Evolutionary conservation across 2,888 invertebrate genomes (phyloP), one percentile per base, ranked within the genome.

Genomic region (Athrips mouffetella): DNA sequence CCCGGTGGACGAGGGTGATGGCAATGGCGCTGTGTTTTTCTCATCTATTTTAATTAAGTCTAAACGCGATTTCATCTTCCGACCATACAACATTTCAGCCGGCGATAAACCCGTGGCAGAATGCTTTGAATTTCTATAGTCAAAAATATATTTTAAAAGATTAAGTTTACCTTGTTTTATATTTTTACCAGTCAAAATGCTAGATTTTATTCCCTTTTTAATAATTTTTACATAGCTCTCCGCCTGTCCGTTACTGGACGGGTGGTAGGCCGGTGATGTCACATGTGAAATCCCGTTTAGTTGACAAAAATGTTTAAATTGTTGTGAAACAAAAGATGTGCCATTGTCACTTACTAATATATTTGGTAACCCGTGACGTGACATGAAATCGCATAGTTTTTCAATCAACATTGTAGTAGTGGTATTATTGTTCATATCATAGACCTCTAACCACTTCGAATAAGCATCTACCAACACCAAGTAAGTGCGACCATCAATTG

Each of bases 331-430:
- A 40, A 63, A 63, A 8, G 51, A 30, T 1, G 58, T 59, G 16
- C 55, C 62, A 49, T 62, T 62, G 40, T 64, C 64, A 20, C 52
- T 61, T 0, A 61, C 64, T 25, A 62, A 15, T 1, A 52, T 55
- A 3, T 53, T 35, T 0, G 57, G 54, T n/a, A 62, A 6, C 0
- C 62, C 62, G 13, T 56, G 56, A 10, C 60, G 45, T 2, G 62
- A 57, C 47, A 65, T 58, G 37, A 50, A 58, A 5, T 63, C 60
- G 16, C 45, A 55, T 11, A 62, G 6, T 50, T 58, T 65, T 8
- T 21, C 27, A 29, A 65, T 58, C 0, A 63, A 54, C 0, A 53
- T 53, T 10, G 25, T 11, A 6, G 55, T 47, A 10, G 49, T 50
- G n/a, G 16, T 41, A 46, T 6, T 11, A 42, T 3, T 20, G 2